Conservation (phyloP, 2,888 invertebrate species). For the Meiosimyza decipiens region DNA sequence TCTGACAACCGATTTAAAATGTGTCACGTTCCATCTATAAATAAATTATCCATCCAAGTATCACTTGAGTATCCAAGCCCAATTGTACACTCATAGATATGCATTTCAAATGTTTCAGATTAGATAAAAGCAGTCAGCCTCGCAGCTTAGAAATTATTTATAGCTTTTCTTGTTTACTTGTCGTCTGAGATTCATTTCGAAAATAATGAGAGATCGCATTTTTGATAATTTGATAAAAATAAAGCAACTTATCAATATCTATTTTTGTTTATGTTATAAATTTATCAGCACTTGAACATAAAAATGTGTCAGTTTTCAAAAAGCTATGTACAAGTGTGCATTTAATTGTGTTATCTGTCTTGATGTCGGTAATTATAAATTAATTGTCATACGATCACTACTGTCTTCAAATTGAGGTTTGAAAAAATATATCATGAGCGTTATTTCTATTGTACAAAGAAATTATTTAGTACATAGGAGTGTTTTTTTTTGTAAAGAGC, state of each 20-base stretch:
- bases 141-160: conserved; percentile 5
- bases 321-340: too few species aligned
- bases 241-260: too few species aligned
- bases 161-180: neutral
- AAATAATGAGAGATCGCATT: neutral
- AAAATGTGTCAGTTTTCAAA: conserved; percentile 1
- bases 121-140: conserved; percentile 52
- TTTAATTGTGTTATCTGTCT: too few species aligned
- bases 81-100: conserved; percentile 47
- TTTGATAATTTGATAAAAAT: conserved; percentile 5
- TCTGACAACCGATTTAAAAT: too few species aligned
- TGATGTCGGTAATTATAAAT: too few species aligned
- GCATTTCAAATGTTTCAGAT: conserved; percentile 59
- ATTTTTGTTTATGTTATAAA: neutral
- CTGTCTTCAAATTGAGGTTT: too few species aligned
- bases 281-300: conserved; percentile 5
- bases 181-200: neutral
- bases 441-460: too few species aligned
- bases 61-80: conserved; percentile 14
- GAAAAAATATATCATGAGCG: too few species aligned
- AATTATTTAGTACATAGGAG: too few species aligned
- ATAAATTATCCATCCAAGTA: neutral
- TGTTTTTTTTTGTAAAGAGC: too few species aligned
- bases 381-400: too few species aligned
- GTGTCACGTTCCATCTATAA: too few species aligned